A percentile compares a stretch with the other conserved stretches of the same genome.
Conservation (phyloP, 2,113 vertebrate genomes). For the Anguilla rostrata region DNA sequence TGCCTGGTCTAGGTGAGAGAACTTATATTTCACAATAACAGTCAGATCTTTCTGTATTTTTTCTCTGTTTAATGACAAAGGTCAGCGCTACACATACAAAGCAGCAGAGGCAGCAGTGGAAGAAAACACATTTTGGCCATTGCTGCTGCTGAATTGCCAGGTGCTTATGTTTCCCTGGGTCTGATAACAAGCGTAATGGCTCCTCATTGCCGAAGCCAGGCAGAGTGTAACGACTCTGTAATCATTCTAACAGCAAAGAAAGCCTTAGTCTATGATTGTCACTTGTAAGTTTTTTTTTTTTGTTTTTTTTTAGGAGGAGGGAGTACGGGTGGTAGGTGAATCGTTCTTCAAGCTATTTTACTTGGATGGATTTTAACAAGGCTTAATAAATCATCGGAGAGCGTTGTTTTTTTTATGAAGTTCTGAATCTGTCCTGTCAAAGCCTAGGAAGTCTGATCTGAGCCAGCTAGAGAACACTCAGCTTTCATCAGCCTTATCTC, state of each 20-base stretch:
- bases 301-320: neutral
- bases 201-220: constrained; percentile 6
- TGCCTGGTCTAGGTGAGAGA: neutral
- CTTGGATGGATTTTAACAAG: neutral
- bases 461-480: neutral
- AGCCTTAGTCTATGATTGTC: neutral
- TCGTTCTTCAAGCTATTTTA: neutral
- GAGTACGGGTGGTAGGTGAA: neutral
- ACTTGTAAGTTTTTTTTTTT: neutral
- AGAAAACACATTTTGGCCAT: constrained; percentile 13
- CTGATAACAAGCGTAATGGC: constrained; percentile 1
- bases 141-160: neutral
- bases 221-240: neutral
- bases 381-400: constrained; percentile 3
- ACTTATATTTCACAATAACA: neutral
- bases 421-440: neutral
- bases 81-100: too few species aligned
- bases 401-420: neutral
- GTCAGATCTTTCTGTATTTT: neutral
- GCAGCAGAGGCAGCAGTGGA: too few species aligned
- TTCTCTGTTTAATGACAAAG: neutral
- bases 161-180: neutral
- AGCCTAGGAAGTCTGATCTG: neutral
- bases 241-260: neutral
- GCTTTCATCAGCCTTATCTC: constrained; percentile 21